These are phyloP conservation scores for Lepidurus couesii DNA, from an alignment of 1,140 invertebrate species.

Conservation along the genomic window DNA sequence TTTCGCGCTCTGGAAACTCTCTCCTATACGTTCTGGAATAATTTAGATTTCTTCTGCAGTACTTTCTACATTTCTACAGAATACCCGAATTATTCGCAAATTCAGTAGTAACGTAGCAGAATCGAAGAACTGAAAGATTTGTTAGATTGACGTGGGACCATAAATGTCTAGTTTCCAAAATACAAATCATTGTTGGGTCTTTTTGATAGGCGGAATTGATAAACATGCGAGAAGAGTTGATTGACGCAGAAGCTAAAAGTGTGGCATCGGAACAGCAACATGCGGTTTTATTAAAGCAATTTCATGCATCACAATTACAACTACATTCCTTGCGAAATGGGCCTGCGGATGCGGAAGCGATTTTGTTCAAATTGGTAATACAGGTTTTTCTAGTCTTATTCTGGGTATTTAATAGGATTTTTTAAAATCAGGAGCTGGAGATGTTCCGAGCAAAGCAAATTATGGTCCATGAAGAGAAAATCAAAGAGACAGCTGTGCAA, in stretches of 20 bases:
- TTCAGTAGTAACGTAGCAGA: too few relatives aligned
- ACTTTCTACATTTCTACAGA: too few relatives aligned
- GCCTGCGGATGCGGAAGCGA: not conserved
- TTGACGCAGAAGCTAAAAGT: conserved; percentile 56
- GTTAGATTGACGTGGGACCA: too few relatives aligned
- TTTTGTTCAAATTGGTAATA: conserved; percentile 23
- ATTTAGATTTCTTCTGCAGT: too few relatives aligned
- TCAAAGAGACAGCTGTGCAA: conserved; percentile 59
- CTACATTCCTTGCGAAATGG: conserved; percentile 39
- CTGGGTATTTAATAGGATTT: not conserved
- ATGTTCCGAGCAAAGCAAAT: conserved; percentile 46
- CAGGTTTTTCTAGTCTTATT: not conserved
- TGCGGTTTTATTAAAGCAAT: conserved; percentile 56
- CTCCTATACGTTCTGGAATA: too few relatives aligned
- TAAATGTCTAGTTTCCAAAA: too few relatives aligned
- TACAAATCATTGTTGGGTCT: not conserved
- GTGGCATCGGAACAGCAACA: conserved; percentile 57
- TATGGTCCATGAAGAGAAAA: conserved; percentile 43
- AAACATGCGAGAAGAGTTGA: conserved; percentile 61
- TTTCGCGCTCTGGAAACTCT: too few relatives aligned
- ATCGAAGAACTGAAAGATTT: too few relatives aligned
- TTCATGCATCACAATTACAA: conserved; percentile 57
- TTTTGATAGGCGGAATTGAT: conserved; percentile 63
- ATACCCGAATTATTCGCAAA: too few relatives aligned
- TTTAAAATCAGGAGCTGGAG: conserved; percentile 40